phyloP scores from a whole-genome alignment of 37 sponge, comb jelly and placozoan species.

The Haliclona indistincta region DNA sequence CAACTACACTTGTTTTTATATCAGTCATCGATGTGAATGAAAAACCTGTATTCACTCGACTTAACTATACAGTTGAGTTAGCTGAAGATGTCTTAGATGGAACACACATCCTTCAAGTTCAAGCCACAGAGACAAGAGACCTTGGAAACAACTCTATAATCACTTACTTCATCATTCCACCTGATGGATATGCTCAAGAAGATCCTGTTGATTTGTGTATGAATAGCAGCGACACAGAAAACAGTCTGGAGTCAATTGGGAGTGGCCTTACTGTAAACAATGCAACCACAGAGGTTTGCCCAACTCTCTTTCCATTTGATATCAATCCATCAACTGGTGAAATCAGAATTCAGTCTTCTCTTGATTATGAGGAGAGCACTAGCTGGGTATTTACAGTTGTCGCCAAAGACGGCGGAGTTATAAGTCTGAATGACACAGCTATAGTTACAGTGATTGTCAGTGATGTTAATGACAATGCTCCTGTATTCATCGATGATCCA shows the following conservation, averaged over 20 bases:
- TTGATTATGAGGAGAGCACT: slow-evolving; percentile 61
- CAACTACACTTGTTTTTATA: slow-evolving; percentile 18
- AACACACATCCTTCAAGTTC: slow-evolving; percentile 7
- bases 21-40: slow-evolving; percentile 55
- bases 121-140: slow-evolving; percentile 70
- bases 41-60: slow-evolving; percentile 37
- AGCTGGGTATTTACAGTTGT: slow-evolving; percentile 41
- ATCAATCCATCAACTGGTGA: slow-evolving; percentile 11
- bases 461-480: slow-evolving; percentile 10
- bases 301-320: neutral
- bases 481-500: slow-evolving; percentile 16
- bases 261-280: neutral
- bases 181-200: neutral
- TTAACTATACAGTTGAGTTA: slow-evolving; percentile 24
- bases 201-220: neutral
- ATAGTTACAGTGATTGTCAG: slow-evolving; percentile 6
- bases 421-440: slow-evolving; percentile 14
- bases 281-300: neutral
- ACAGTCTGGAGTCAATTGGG: neutral
- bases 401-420: slow-evolving; percentile 57
- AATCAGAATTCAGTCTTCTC: slow-evolving; percentile 9
- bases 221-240: neutral
- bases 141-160: slow-evolving; percentile 46
- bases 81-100: slow-evolving; percentile 21
- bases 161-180: slow-evolving; percentile 15